Evolutionary conservation across 1,140 invertebrate genomes (phyloP).

Genomic region (Heliconius hermathena): DNA sequence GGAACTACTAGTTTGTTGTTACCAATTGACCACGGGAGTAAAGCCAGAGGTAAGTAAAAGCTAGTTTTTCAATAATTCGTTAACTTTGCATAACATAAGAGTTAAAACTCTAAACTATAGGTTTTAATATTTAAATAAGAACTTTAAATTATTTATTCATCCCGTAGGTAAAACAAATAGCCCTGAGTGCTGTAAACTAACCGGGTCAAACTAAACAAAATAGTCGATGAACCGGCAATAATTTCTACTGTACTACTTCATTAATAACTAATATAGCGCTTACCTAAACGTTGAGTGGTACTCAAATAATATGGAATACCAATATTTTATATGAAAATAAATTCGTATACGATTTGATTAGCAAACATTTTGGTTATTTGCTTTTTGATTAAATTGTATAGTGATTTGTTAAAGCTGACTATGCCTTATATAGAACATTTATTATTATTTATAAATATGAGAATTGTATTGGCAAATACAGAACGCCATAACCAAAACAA

Average conservation of each 20-base stretch:
- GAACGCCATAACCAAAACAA: too few relatives aligned
- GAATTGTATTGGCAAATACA: too few relatives aligned
- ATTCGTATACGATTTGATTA: not conserved
- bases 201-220: constrained; percentile 68
- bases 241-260: constrained; percentile 54
- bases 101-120: constrained; percentile 42
- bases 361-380: not conserved
- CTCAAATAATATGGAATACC: constrained; percentile 20
- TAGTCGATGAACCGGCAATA: constrained; percentile 61
- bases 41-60: too few relatives aligned
- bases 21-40: too few relatives aligned
- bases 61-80: not conserved
- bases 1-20: not conserved
- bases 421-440: too few relatives aligned
- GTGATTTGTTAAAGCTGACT: too few relatives aligned
- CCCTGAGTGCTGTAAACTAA: constrained; percentile 61
- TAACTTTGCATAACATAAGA: constrained; percentile 22
- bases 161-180: constrained; percentile 57
- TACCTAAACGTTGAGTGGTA: constrained; percentile 25
- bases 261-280: constrained; percentile 43
- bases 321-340: not conserved
- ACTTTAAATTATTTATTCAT: constrained; percentile 74
- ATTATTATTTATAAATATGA: too few relatives aligned
- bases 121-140: constrained; percentile 73
- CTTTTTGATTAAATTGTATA: not conserved